A percentile compares a stretch with the other conserved stretches of the same genome.
These are phyloP conservation scores for Aphis gossypii DNA, from an alignment of 1,140 invertebrate species.

Conservation along the genomic window DNA sequence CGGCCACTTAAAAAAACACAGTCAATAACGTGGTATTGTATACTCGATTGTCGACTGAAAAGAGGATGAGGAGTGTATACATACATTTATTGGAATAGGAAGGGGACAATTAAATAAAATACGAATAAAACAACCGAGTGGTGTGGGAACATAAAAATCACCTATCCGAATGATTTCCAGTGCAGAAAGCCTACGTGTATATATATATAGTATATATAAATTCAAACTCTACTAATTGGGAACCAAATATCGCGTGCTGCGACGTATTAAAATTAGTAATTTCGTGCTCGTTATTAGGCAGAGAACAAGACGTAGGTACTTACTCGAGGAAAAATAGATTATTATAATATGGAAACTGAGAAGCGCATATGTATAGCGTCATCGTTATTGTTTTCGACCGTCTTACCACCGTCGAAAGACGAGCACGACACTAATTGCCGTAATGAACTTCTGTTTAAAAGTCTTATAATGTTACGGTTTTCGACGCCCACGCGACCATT, in stretches of 20 bases:
- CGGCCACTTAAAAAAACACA: slow-evolving; percentile 54
- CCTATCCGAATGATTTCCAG: neutral
- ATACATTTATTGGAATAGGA: neutral
- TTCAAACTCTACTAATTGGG: neutral
- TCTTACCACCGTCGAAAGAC: slow-evolving; percentile 6
- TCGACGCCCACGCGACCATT: neutral
- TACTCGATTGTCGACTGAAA: neutral
- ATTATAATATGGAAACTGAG: neutral
- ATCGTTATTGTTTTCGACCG: slow-evolving; percentile 24
- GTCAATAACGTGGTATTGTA: slow-evolving; percentile 5
- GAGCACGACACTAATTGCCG: slow-evolving; percentile 43
- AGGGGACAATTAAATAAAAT: slow-evolving; percentile 23
- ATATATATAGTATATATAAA: neutral
- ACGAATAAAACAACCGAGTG: slow-evolving; percentile 17
- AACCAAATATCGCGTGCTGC: neutral
- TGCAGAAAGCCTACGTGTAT: neutral
- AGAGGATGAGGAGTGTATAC: neutral
- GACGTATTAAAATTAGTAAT: neutral
- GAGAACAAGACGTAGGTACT: neutral
- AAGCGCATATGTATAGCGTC: neutral
- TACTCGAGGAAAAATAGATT: neutral
- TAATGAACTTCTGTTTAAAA: slow-evolving; percentile 38
- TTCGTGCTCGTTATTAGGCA: neutral
- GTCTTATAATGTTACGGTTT: slow-evolving; percentile 1
- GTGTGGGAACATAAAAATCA: slow-evolving; percentile 26